Conservation (phyloP, 2,113 vertebrate species). For the Rhegmatorhina hoffmannsi region DNA sequence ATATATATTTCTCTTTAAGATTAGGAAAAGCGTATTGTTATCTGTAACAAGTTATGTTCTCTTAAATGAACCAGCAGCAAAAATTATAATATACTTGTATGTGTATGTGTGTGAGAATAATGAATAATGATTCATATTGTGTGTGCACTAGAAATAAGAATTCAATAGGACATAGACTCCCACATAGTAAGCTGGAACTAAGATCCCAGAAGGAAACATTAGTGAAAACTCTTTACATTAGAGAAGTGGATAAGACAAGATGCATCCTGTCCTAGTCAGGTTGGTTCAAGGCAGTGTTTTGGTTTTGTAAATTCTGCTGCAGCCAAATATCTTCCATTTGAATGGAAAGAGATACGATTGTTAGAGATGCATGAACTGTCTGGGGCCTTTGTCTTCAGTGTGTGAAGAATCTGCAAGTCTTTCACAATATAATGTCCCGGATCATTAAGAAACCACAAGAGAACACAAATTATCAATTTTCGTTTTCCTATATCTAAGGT, state of each 20-base stretch:
- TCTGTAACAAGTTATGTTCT: background rate
- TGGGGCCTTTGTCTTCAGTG: background rate
- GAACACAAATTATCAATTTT: background rate
- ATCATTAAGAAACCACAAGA: background rate
- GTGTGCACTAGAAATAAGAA: background rate
- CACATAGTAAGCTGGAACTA: background rate
- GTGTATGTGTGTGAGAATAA: background rate
- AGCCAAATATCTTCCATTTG: background rate
- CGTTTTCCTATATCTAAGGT: background rate
- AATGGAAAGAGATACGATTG: background rate
- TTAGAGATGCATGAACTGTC: background rate
- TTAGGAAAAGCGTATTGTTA: background rate
- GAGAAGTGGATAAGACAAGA: background rate
- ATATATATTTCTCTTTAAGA: background rate
- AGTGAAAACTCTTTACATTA: background rate
- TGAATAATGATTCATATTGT: background rate
- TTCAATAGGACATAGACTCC: background rate
- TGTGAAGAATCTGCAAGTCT: background rate
- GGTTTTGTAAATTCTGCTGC: background rate
- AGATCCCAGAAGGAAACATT: background rate
- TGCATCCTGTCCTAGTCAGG: background rate
- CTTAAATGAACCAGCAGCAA: background rate
- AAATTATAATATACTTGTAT: no score
- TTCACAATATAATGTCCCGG: background rate
- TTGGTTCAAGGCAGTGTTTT: background rate